Percentiles rank a stretch among this genome's conserved stretches.
phyloP scores from a whole-genome alignment of 2,113 vertebrate genomes.

The Heterochromis multidens region DNA sequence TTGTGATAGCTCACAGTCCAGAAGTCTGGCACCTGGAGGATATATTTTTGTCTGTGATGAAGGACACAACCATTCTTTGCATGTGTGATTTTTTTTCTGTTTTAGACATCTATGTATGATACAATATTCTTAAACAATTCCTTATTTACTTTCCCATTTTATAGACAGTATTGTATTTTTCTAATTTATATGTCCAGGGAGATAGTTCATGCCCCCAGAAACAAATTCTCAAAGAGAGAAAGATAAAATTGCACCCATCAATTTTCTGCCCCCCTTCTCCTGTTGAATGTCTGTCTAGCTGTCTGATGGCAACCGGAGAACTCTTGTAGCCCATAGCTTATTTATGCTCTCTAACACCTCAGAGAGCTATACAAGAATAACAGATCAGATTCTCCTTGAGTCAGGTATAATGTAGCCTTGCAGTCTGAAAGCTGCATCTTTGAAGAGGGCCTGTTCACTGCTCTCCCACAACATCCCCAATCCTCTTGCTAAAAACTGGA shows the following conservation, averaged over 20 bases:
- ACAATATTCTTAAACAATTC: conserved; percentile 4
- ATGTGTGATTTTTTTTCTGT: neutral
- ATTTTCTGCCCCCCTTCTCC: conserved; percentile 7
- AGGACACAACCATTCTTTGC: conserved; percentile 11
- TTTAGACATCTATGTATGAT: conserved; percentile 37
- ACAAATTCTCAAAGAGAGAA: conserved; percentile 30
- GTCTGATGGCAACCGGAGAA: conserved; percentile 49
- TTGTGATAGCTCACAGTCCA: conserved; percentile 20
- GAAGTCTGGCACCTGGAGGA: conserved; percentile 11
- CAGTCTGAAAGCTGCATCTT: conserved; percentile 42
- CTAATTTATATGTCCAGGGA: conserved; percentile 32
- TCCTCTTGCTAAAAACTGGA: conserved; percentile 43
- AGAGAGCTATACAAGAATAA: conserved; percentile 59
- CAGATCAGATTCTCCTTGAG: conserved; percentile 51
- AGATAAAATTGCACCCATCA: conserved; percentile 40
- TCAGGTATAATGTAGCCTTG: conserved; percentile 62
- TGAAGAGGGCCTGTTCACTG: conserved; percentile 20
- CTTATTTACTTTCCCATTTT: conserved; percentile 1
- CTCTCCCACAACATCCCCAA: conserved; percentile 30
- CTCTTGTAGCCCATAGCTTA: conserved; percentile 64
- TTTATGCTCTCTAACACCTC: conserved; percentile 63
- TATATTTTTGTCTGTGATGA: conserved; percentile 33
- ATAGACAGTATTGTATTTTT: neutral
- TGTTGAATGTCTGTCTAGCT: conserved; percentile 25
- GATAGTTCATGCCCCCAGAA: neutral